Percentiles rank a stretch among this genome's conserved stretches.
Evolutionary conservation across 30 jellyfish, hydroid and myxozoan genomes (phyloP).

Genomic region (Hydractinia symbiolongicarpus): DNA sequence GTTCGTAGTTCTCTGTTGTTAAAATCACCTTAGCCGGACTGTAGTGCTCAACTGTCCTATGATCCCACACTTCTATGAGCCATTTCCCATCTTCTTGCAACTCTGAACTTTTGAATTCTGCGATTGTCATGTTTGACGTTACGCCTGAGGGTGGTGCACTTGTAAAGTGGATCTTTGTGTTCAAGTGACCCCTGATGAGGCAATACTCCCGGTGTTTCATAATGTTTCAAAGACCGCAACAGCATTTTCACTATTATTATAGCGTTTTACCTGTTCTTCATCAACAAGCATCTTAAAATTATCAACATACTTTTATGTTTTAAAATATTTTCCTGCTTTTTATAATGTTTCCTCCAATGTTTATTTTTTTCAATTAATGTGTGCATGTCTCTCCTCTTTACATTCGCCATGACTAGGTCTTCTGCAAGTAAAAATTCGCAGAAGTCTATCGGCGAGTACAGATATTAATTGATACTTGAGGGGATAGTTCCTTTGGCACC

Average conservation of each 20-base stretch:
- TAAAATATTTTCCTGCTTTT: background rate
- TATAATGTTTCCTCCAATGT: conserved; percentile 7
- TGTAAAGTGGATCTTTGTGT: background rate
- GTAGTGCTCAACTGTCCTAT: conserved; percentile 2
- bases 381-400: background rate
- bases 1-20: background rate
- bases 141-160: conserved; percentile 10
- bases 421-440: conserved; percentile 11
- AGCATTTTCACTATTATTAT: too few species aligned
- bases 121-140: conserved; percentile 10
- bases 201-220: background rate
- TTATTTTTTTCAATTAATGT: background rate
- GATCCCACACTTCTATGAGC: conserved; percentile 13
- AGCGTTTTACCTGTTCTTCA: too few species aligned
- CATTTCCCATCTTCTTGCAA: background rate
- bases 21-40: conserved; percentile 9
- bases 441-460: background rate
- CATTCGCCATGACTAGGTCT: background rate
- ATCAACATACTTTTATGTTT: background rate
- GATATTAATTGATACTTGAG: background rate
- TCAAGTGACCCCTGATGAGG: background rate
- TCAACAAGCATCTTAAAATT: too few species aligned
- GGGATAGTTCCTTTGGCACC: background rate
- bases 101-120: background rate
- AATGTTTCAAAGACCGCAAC: too few species aligned